Conservation (phyloP, 2,888 invertebrate genomes). For the Nasonia oneida region DNA sequence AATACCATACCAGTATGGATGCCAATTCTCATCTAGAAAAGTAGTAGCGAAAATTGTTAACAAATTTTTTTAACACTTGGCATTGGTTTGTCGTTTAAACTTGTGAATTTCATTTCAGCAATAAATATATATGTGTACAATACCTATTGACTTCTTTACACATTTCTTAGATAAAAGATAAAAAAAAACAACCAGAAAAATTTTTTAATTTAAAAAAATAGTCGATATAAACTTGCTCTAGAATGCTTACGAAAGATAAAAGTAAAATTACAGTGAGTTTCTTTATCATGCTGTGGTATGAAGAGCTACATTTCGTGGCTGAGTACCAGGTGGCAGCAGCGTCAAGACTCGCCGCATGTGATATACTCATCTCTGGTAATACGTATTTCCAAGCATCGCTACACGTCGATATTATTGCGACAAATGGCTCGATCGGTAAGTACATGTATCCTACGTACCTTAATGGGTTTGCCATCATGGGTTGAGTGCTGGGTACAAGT, state of each 20-base stretch:
- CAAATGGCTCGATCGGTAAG: background rate
- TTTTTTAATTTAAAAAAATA: background rate
- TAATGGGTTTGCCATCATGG: slow-evolving; percentile 94
- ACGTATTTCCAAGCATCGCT: background rate
- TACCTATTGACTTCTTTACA: no score
- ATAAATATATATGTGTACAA: no score
- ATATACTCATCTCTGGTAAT: background rate
- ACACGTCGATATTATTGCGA: slow-evolving; percentile 1
- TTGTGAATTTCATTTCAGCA: no score
- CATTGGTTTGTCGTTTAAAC: no score
- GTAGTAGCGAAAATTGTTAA: slow-evolving; percentile 22
- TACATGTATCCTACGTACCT: slow-evolving; percentile 80
- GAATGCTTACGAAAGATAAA: background rate
- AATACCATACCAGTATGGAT: slow-evolving; percentile 95
- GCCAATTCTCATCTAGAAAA: slow-evolving; percentile 94
- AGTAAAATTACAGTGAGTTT: background rate
- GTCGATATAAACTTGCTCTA: background rate
- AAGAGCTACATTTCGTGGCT: background rate
- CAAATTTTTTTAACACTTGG: background rate
- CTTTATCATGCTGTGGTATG: background rate
- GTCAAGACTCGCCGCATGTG: background rate
- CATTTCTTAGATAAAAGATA: no score
- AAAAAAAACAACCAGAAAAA: background rate
- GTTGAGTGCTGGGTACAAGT: slow-evolving; percentile 93
- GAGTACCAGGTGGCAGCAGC: background rate